Percentiles rank a stretch among this genome's conserved stretches.
Evolutionary conservation across 2,888 invertebrate genomes (phyloP).

Genomic region (Augiades crinisus): DNA sequence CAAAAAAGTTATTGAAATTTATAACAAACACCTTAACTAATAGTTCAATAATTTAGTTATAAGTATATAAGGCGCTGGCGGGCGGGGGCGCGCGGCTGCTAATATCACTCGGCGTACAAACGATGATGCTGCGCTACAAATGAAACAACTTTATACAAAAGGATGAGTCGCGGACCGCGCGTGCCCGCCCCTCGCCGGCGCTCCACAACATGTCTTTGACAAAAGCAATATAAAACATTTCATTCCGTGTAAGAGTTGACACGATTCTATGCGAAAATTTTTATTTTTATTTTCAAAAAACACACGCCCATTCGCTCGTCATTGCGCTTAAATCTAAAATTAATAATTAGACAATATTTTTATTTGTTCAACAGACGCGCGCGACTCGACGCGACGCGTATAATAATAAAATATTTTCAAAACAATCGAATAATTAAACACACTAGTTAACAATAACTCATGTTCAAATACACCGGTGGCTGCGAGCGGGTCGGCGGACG

Average conservation of each 20-base stretch:
- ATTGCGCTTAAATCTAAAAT: slow-evolving; percentile 80
- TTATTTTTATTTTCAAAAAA: slow-evolving; percentile 71
- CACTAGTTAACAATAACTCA: slow-evolving; percentile 80
- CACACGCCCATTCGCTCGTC: slow-evolving; percentile 79
- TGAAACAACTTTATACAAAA: slow-evolving; percentile 71
- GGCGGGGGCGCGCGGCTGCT: slow-evolving; percentile 41
- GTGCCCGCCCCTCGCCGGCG: slow-evolving; percentile 43
- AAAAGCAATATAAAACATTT: slow-evolving; percentile 79
- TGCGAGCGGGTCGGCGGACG: slow-evolving; percentile 38
- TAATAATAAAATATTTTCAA: slow-evolving; percentile 81
- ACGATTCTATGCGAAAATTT: slow-evolving; percentile 76
- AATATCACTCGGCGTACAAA: slow-evolving; percentile 43
- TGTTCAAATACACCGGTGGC: slow-evolving; percentile 59
- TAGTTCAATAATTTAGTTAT: slow-evolving; percentile 77
- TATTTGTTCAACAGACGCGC: slow-evolving; percentile 81
- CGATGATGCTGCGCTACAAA: slow-evolving; percentile 50
- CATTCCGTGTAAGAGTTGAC: slow-evolving; percentile 78
- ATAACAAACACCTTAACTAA: slow-evolving; percentile 81
- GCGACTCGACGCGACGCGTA: slow-evolving; percentile 71
- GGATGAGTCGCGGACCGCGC: slow-evolving; percentile 42
- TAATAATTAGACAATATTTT: slow-evolving; percentile 81
- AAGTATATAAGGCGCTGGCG: slow-evolving; percentile 46
- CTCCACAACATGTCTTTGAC: slow-evolving; percentile 59
- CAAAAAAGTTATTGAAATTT: slow-evolving; percentile 79
- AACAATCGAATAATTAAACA: slow-evolving; percentile 82